Percentiles rank a stretch among this genome's conserved stretches.
phyloP scores from a whole-genome alignment of 1,140 invertebrate species.

The Lordiphosa collinella region DNA sequence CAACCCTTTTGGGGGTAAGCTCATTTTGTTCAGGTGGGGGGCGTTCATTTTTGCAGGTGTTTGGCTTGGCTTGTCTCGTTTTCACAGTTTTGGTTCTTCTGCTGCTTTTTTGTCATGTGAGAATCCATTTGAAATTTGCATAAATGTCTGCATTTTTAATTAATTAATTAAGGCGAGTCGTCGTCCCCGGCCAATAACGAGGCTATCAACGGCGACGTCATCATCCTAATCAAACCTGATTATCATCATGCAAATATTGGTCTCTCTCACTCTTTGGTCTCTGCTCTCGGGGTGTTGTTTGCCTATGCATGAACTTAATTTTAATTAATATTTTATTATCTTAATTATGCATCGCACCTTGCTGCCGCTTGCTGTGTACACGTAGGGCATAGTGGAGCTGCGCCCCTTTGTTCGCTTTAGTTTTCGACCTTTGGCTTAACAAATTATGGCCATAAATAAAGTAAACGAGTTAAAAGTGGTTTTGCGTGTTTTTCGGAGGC shows the following conservation, averaged over 20 bases:
- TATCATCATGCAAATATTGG: conserved; percentile 67
- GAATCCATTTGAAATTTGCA: conserved; percentile 55
- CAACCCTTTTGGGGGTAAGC: conserved; percentile 5
- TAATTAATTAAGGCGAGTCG: conserved; percentile 75
- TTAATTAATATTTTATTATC: conserved; percentile 79
- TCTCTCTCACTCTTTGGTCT: conserved; percentile 12
- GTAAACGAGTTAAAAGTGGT: conserved; percentile 81
- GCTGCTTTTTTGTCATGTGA: conserved; percentile 27
- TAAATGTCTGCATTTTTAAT: conserved; percentile 74
- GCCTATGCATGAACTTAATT: conserved; percentile 77
- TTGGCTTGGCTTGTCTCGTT: conserved; percentile 15
- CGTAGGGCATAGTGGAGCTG: conserved; percentile 8
- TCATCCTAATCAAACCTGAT: conserved; percentile 63
- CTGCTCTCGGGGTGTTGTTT: conserved; percentile 27
- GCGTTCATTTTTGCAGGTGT: conserved; percentile 40
- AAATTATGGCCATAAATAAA: conserved; percentile 79
- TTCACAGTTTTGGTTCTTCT: not conserved
- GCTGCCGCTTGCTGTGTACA: conserved; percentile 2
- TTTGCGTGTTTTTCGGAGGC: conserved; percentile 65
- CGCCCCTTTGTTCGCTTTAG: conserved; percentile 62
- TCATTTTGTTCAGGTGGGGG: conserved; percentile 17
- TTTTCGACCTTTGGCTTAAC: conserved; percentile 75
- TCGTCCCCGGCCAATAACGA: conserved; percentile 53
- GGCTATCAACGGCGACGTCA: conserved; percentile 62
- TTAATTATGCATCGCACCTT: conserved; percentile 79